A percentile compares a stretch with the other conserved stretches of the same genome.
phyloP scores from a whole-genome alignment of 1,140 invertebrate species.

The Alviniconcha marisindica region DNA sequence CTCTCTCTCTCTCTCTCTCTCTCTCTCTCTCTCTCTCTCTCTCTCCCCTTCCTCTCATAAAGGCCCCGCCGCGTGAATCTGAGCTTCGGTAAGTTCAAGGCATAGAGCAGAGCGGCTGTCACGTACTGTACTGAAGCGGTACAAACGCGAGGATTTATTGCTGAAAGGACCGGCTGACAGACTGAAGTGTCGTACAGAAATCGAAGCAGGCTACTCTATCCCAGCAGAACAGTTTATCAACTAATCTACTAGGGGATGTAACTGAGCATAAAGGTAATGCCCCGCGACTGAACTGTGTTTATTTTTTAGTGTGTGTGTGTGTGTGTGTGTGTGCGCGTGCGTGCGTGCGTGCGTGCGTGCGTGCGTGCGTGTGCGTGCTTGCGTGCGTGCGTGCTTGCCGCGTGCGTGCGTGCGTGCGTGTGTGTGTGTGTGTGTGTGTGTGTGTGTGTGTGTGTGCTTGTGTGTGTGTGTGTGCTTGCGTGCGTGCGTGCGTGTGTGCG shows the following conservation, averaged over 20 bases:
- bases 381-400: background rate
- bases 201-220: too few species aligned
- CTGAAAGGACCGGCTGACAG: too few species aligned
- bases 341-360: background rate
- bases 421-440: conserved; percentile 10
- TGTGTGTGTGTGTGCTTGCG: background rate
- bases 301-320: background rate
- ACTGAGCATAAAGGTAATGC: too few species aligned
- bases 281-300: too few species aligned
- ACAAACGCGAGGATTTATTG: too few species aligned
- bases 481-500: background rate
- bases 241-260: too few species aligned
- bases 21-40: conserved; percentile 6
- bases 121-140: too few species aligned
- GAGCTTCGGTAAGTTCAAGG: too few species aligned
- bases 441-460: conserved; percentile 6
- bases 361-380: background rate
- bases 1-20: background rate
- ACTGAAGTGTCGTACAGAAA: too few species aligned
- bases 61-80: too few species aligned
- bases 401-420: background rate
- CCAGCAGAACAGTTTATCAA: too few species aligned
- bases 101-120: too few species aligned
- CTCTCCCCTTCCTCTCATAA: background rate
- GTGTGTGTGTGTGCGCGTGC: background rate